Percentiles rank a stretch among this genome's conserved stretches.
These are phyloP conservation scores for Jacana jacana DNA, from an alignment of 2,113 vertebrate species.

Conservation along the genomic window DNA sequence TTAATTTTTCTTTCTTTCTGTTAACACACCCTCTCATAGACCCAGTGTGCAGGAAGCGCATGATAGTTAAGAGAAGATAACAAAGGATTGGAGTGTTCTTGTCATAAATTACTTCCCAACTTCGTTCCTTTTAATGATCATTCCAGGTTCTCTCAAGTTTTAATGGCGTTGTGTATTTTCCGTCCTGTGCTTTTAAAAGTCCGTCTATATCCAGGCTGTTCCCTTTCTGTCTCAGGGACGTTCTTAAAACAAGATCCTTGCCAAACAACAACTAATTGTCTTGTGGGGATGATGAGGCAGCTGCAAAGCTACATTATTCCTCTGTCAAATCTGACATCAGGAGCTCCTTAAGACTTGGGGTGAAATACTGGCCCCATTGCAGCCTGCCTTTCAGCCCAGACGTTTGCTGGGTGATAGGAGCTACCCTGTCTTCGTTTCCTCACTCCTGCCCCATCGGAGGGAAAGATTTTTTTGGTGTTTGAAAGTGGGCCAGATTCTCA, in stretches of 20 bases:
- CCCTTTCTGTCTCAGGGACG: slow-evolving; percentile 59
- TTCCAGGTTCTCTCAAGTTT: slow-evolving; percentile 72
- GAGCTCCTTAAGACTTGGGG: slow-evolving; percentile 41
- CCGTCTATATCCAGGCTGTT: slow-evolving; percentile 57
- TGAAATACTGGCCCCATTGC: slow-evolving; percentile 30
- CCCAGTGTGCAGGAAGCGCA: slow-evolving; percentile 59
- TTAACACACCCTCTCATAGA: slow-evolving; percentile 55
- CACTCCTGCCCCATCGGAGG: slow-evolving; percentile 1
- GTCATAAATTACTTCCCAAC: slow-evolving; percentile 71
- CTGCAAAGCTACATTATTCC: slow-evolving; percentile 31
- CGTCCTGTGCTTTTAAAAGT: slow-evolving; percentile 59
- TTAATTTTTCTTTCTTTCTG: slow-evolving; percentile 67
- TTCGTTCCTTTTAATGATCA: slow-evolving; percentile 69
- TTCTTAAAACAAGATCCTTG: slow-evolving; percentile 62
- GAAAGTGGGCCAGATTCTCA: slow-evolving; percentile 45
- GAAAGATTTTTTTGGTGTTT: slow-evolving; percentile 41
- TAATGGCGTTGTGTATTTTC: slow-evolving; percentile 48
- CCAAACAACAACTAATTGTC: slow-evolving; percentile 69
- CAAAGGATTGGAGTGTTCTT: slow-evolving; percentile 69
- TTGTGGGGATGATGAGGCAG: slow-evolving; percentile 56
- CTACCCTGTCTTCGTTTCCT: slow-evolving; percentile 54
- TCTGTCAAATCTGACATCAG: slow-evolving; percentile 1
- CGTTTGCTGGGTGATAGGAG: slow-evolving; percentile 51
- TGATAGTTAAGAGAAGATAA: slow-evolving; percentile 67
- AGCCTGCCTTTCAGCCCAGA: not conserved